Evolutionary conservation across 2,888 invertebrate species (phyloP).

Genomic region (Rhorus exstirpatorius): DNA sequence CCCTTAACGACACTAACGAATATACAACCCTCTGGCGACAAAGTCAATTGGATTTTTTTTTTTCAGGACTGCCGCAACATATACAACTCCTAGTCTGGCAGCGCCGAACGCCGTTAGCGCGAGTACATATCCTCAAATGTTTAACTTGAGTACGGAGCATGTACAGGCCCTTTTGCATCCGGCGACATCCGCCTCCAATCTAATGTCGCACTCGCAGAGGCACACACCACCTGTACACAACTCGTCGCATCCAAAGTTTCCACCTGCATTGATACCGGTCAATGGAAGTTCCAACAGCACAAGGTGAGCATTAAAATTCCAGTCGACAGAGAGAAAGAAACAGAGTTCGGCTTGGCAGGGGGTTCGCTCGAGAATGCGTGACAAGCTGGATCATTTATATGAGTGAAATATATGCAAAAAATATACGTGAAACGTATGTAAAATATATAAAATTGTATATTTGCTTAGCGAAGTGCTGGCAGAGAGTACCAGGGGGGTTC

Average conservation of each 20-base stretch:
- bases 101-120: slow-evolving; percentile 83
- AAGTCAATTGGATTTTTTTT: slow-evolving; percentile 69
- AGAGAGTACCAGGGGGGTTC: too few relatives aligned
- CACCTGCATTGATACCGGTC: slow-evolving; percentile 88
- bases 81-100: slow-evolving; percentile 84
- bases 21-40: too few relatives aligned
- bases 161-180: slow-evolving; percentile 85
- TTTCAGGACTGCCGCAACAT: slow-evolving; percentile 86
- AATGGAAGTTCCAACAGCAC: slow-evolving; percentile 83
- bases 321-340: neutral
- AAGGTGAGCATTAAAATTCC: slow-evolving; percentile 73
- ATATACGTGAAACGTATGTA: too few relatives aligned
- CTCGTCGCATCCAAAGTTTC: slow-evolving; percentile 85
- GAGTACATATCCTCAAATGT: slow-evolving; percentile 86
- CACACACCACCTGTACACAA: slow-evolving; percentile 85
- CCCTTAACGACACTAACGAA: slow-evolving; percentile 49
- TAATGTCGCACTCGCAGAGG: slow-evolving; percentile 83
- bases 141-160: slow-evolving; percentile 85
- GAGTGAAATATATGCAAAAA: too few relatives aligned
- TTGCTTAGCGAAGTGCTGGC: too few relatives aligned
- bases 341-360: too few relatives aligned
- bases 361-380: neutral
- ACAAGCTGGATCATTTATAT: too few relatives aligned
- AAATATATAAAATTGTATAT: too few relatives aligned
- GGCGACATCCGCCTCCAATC: slow-evolving; percentile 81